Evolutionary conservation across 2,113 vertebrate species (phyloP).

Genomic region (Monopterus albus): DNA sequence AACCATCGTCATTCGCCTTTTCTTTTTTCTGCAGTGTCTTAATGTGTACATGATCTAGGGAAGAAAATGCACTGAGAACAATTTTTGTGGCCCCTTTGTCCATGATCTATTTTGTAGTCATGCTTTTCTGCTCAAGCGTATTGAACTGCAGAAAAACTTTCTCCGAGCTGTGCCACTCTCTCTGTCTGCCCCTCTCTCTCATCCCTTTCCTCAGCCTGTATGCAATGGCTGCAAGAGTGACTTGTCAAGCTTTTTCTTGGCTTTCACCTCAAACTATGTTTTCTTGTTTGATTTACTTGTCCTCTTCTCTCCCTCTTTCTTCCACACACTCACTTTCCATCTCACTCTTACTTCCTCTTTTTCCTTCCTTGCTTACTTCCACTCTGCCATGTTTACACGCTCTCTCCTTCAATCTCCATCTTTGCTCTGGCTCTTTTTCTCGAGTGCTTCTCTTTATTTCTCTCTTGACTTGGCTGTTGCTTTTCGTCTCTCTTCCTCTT

Average conservation of each 20-base stretch:
- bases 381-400: conserved; percentile 58
- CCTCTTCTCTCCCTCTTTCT: conserved; percentile 85
- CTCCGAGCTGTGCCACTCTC: conserved; percentile 47
- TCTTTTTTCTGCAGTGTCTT: conserved; percentile 34
- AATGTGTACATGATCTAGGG: conserved; percentile 50
- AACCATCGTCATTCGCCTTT: conserved; percentile 3
- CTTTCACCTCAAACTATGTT: conserved; percentile 84
- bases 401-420: conserved; percentile 44
- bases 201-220: conserved; percentile 43
- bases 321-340: conserved; percentile 74
- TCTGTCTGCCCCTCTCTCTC: conserved; percentile 15
- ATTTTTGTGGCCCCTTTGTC: conserved; percentile 50
- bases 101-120: conserved; percentile 65
- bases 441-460: conserved; percentile 52
- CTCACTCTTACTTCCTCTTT: conserved; percentile 39
- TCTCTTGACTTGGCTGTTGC: conserved; percentile 66
- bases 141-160: conserved; percentile 63
- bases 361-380: conserved; percentile 57
- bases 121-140: conserved; percentile 67
- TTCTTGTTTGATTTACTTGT: conserved; percentile 93
- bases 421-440: conserved; percentile 36
- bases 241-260: conserved; percentile 85
- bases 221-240: conserved; percentile 81
- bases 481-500: conserved; percentile 53
- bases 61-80: conserved; percentile 36